Base-by-base conservation (phyloP, 2,888 invertebrate genomes). In the Parnassius orleans region DNA sequence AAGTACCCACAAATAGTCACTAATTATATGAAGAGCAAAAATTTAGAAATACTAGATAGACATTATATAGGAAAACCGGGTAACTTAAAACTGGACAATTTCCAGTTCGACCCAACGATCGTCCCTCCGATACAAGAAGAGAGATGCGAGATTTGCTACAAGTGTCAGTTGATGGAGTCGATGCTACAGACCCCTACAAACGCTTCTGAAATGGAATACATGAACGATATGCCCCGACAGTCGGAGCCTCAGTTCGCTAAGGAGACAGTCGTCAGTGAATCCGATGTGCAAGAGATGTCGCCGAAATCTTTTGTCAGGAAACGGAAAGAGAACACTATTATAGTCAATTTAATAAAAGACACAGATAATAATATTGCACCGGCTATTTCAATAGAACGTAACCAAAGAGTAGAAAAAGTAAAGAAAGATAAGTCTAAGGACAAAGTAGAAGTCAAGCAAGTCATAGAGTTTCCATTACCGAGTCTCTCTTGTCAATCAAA, bases 1-100 rank as follows among this genome's bases (percentile, higher is more conserved):
- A 94, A 95, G 84, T 95, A 94, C 85, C 95, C 95, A 43, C 94
- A 95, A 80, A 95, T 95, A 80, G 94, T 94, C 71, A 94, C 93
- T 72, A 95, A 95, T 84, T 95, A 95, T 79, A 95, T 95, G 95
- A 94, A 94, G 84, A 94, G 94, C 80, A 95, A 95, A 83, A 95
- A 95, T 80, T 90, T 95, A 72, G 93, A 94, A 81, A 87, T 94
- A 72, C 80, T 93, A 72, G 93, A 93, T 78, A 87, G 93, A 65
- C 92, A 93, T 70, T 93, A 93, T 69, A 90, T 93, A 52, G 93
- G 93, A 61, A 93, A 92, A 75, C 92, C 87, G 66, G 92, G 92
- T 66, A 92, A 92, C 75, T 79, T 91, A 79, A 92, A 92, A 82
- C 74, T 93, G 72, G 92, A 92, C 61, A 88, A 90, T 71, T 90